A percentile compares a stretch with the other conserved stretches of the same genome.
phyloP scores from a whole-genome alignment of 2,888 invertebrate species.

The Clepsis dumicolana region DNA sequence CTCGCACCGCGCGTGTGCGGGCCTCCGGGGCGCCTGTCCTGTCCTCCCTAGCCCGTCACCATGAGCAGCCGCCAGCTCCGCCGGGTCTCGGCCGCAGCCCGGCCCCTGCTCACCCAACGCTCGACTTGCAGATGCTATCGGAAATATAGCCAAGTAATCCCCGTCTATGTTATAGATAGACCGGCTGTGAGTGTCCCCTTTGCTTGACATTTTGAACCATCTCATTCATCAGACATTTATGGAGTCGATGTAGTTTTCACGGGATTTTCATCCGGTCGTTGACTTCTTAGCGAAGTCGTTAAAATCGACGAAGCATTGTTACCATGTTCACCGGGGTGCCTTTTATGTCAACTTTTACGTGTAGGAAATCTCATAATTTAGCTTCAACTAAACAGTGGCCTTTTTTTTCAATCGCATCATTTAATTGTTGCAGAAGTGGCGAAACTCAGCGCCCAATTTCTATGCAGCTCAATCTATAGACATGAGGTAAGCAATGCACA shows the following conservation, averaged over 20 bases:
- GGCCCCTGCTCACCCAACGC: conserved; percentile 57
- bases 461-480: conserved; percentile 79
- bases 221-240: background rate
- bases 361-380: background rate
- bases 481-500: conserved; percentile 66
- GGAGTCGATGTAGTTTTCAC: background rate
- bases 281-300: background rate
- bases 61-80: conserved; percentile 78
- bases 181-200: conserved; percentile 71
- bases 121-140: conserved; percentile 65
- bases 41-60: conserved; percentile 49
- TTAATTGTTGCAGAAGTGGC: conserved; percentile 79
- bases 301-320: conserved; percentile 13
- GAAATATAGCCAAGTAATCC: conserved; percentile 80
- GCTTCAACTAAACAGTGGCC: background rate
- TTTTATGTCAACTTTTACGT: conserved; percentile 17
- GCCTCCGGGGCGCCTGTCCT: conserved; percentile 45
- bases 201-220: conserved; percentile 10
- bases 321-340: conserved; percentile 18
- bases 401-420: background rate
- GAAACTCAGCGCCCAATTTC: conserved; percentile 79
- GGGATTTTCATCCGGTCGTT: conserved; percentile 7
- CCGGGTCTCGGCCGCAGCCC: conserved; percentile 61
- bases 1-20: conserved; percentile 63
- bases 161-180: conserved; percentile 76